Conservation (phyloP, 2,888 invertebrate species). For the Beris morrisii region DNA sequence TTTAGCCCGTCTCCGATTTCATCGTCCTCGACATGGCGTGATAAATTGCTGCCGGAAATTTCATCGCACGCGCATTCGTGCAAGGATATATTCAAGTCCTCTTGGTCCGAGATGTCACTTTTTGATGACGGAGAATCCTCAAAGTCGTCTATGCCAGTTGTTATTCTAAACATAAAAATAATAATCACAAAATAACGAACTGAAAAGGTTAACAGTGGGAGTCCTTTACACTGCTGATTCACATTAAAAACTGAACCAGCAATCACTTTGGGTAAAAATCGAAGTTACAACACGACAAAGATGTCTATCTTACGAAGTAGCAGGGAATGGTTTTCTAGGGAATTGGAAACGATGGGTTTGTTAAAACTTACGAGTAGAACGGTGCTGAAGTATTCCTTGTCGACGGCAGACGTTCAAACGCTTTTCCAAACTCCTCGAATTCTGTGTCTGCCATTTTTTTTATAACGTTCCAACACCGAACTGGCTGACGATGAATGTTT, state of each 20-base stretch:
- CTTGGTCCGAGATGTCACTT: conserved; percentile 69
- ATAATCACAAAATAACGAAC: too few relatives aligned
- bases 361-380: conserved; percentile 80
- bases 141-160: conserved; percentile 81
- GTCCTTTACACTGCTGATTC: not conserved
- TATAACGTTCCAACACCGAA: conserved; percentile 5
- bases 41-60: conserved; percentile 29
- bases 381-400: conserved; percentile 72
- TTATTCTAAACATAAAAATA: conserved; percentile 63
- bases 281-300: too few relatives aligned
- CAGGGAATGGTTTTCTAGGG: too few relatives aligned
- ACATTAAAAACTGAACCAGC: not conserved
- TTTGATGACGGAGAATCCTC: conserved; percentile 78
- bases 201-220: too few relatives aligned
- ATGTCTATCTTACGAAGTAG: too few relatives aligned
- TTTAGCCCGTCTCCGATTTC: conserved; percentile 56
- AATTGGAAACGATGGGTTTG: too few relatives aligned
- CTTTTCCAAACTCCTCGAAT: conserved; percentile 89
- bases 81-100: conserved; percentile 53
- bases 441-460: conserved; percentile 83
- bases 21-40: conserved; percentile 52
- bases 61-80: not conserved
- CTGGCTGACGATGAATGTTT: conserved; percentile 12
- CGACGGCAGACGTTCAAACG: conserved; percentile 80
- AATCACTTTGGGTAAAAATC: too few relatives aligned